Base-by-base conservation (phyloP, 2,797 vertebrate species). In the Gymnocypris eckloni region DNA sequence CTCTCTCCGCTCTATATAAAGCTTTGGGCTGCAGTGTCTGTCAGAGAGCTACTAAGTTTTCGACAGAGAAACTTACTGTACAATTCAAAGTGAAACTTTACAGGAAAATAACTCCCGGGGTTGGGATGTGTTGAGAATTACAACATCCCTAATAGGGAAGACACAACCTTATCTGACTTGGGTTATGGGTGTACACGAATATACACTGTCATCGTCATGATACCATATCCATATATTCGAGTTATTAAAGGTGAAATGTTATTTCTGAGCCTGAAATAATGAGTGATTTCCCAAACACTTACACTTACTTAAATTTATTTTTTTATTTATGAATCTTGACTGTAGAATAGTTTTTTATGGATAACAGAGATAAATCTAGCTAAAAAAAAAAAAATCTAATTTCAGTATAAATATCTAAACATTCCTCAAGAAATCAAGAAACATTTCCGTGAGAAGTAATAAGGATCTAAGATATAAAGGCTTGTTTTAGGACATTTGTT, bases 21-120 rank as follows among this genome's bases (percentile, higher is more conserved):
- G 83, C 73, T 28, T 61, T 66, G 48, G 50, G 59, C 78, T 78
- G 45, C 69, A 71, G 71, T 70, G 86, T 59, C 82, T 76, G 64
- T 81, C 83, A 87, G 83, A 85, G 6, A 45, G 54, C 54, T 61
- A 71, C 66, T 78, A 81, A 64, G 72, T 87, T 79, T 85, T 79
- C 83, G 3, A 77, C 18, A 66, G 66, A 85, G 59, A 45, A 64
- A 85, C 87, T 79, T 79, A 79, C 67, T 79, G 67, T 85, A 79
- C 52, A 22, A 66, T 84, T 85, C 78, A 78, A 85, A 82, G 72
- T 67, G 64, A 86, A 83, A 88, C 83, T 86, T 88, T 79, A 79
- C 6, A 41, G 79, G 25, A 22, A 28, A 59, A 67, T 50, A 85
- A 85, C 73, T 82, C 50, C 28, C 3, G 61, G 61, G 28, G 28